Evolutionary conservation across 2,113 vertebrate species (phyloP).

Genomic region (Conger conger): DNA sequence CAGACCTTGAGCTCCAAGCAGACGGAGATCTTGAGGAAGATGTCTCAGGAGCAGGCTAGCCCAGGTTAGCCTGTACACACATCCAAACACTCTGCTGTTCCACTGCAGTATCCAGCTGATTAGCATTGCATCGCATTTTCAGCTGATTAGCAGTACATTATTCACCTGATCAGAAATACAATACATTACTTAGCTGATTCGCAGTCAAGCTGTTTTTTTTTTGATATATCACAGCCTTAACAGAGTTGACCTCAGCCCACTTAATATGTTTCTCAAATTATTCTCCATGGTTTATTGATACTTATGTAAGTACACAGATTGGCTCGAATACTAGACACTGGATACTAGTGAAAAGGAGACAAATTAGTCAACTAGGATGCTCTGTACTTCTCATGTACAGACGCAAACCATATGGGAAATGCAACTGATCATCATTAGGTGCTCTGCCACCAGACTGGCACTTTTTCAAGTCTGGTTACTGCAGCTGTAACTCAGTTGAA

Average conservation of each 20-base stretch:
- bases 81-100: conserved; percentile 30
- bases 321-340: neutral
- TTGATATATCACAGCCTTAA: too few relatives aligned
- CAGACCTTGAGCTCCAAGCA: conserved; percentile 85
- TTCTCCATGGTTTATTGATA: neutral
- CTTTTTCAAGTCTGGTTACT: neutral
- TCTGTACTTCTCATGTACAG: neutral
- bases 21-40: conserved; percentile 85
- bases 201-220: too few relatives aligned
- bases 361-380: neutral
- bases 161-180: neutral
- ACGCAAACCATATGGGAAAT: neutral
- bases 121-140: neutral
- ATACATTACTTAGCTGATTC: neutral
- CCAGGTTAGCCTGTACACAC: conserved; percentile 57
- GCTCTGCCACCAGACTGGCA: neutral
- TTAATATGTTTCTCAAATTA: neutral
- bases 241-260: too few relatives aligned
- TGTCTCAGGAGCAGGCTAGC: conserved; percentile 83
- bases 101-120: neutral
- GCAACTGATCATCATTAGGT: neutral
- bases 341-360: neutral
- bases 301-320: neutral
- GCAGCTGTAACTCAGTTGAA: neutral
- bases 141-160: neutral